These are phyloP conservation scores for Myocastor coypus DNA, from an alignment of 2,113 vertebrate genomes.

Conservation along the genomic window DNA sequence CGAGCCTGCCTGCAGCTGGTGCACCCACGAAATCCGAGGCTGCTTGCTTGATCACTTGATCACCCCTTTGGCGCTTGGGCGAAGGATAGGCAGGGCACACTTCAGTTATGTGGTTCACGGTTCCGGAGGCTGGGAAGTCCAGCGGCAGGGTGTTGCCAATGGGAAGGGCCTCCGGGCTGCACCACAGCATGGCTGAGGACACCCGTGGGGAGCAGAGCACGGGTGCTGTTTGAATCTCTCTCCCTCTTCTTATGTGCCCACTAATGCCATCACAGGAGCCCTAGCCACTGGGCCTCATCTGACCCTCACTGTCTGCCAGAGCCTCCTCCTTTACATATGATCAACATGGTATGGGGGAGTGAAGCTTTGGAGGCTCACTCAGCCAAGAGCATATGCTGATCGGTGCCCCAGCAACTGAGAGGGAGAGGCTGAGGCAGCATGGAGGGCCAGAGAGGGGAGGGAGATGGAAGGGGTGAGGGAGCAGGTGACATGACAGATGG, in stretches of 20 bases:
- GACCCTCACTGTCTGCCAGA: too few species aligned
- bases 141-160: neutral
- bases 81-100: neutral
- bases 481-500: fast-evolving
- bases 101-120: neutral
- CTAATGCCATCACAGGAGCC: neutral
- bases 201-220: neutral
- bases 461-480: too few species aligned
- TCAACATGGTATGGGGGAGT: neutral
- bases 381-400: neutral
- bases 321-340: neutral
- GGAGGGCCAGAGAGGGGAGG: fast-evolving
- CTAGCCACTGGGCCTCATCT: neutral
- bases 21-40: neutral
- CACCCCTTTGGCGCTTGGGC: neutral
- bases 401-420: too few species aligned
- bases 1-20: neutral
- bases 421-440: neutral
- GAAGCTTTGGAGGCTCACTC: neutral
- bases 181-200: neutral
- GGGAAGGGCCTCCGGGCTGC: neutral
- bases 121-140: neutral
- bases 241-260: neutral
- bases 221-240: neutral
- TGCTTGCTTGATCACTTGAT: neutral